A percentile compares a stretch with the other conserved stretches of the same genome.
Evolutionary conservation across 2,888 invertebrate species (phyloP).

Genomic region (Apeira syringaria): DNA sequence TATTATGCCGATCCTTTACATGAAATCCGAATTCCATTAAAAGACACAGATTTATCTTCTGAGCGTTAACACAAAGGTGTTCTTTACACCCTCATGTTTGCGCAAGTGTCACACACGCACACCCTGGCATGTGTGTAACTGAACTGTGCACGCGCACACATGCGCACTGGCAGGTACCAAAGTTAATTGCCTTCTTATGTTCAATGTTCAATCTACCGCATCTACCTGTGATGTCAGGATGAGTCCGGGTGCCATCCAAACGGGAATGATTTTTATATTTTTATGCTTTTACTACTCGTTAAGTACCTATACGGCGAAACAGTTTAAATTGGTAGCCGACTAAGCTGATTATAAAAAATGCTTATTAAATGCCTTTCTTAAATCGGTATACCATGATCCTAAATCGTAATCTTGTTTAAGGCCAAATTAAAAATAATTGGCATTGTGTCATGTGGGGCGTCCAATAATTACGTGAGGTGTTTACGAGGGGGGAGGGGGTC

Average conservation of each 20-base stretch:
- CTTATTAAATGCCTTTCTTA: no score
- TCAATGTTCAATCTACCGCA: slow-evolving; percentile 61
- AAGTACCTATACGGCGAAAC: slow-evolving; percentile 27
- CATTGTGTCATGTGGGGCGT: no score
- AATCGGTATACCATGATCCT: no score
- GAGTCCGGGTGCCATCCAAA: slow-evolving; percentile 34
- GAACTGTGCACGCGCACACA: slow-evolving; percentile 35
- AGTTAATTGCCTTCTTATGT: slow-evolving; percentile 82
- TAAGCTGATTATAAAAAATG: slow-evolving; percentile 16
- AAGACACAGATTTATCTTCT: slow-evolving; percentile 41
- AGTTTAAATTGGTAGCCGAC: slow-evolving; percentile 20
- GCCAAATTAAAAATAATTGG: no score
- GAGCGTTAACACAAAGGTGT: slow-evolving; percentile 53
- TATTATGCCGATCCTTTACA: slow-evolving; percentile 59
- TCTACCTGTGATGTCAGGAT: slow-evolving; percentile 64
- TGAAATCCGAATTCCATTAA: slow-evolving; percentile 78
- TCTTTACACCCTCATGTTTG: slow-evolving; percentile 63
- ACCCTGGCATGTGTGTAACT: slow-evolving; percentile 16
- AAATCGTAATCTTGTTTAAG: no score
- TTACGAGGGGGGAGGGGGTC: no score
- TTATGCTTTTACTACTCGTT: slow-evolving; percentile 29
- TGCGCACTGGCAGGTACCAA: slow-evolving; percentile 68
- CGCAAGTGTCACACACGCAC: slow-evolving; percentile 57
- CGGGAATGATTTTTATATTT: slow-evolving; percentile 37
- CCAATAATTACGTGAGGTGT: no score